Evolutionary conservation across 2,797 vertebrate genomes (phyloP).

Genomic region (Cyclopterus lumpus): DNA sequence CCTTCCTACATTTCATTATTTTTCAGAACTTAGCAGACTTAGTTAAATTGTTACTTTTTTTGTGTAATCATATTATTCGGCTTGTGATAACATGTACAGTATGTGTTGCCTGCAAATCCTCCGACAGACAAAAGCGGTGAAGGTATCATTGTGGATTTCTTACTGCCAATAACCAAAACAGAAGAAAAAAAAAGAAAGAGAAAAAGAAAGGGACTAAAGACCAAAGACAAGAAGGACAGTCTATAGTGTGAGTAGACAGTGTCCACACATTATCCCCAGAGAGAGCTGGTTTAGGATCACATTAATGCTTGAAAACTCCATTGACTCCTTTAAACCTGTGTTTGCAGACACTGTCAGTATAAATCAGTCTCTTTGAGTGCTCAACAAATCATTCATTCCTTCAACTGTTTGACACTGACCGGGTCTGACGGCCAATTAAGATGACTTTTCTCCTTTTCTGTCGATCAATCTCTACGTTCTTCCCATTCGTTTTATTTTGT

Average conservation of each 20-base stretch:
- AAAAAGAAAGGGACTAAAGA: not conserved
- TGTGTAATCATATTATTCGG: slow-evolving; percentile 1
- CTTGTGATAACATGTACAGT: not conserved
- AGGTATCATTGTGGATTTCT: not conserved
- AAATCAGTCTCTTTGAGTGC: slow-evolving; percentile 33
- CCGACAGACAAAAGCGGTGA: not conserved
- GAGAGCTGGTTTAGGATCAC: slow-evolving; percentile 17
- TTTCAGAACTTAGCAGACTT: slow-evolving; percentile 46
- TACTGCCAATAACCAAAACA: slow-evolving; percentile 13
- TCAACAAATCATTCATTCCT: slow-evolving; percentile 57
- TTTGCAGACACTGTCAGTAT: slow-evolving; percentile 28
- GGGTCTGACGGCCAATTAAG: slow-evolving; percentile 65
- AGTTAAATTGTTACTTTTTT: slow-evolving; percentile 13
- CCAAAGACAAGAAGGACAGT: not conserved
- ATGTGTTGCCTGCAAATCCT: not conserved
- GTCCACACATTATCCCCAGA: not conserved
- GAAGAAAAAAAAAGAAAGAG: slow-evolving; percentile 9
- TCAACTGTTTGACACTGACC: slow-evolving; percentile 53
- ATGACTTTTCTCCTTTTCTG: slow-evolving; percentile 45
- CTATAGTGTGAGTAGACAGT: not conserved
- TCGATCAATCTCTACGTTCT: slow-evolving; percentile 42
- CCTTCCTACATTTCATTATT: slow-evolving; percentile 50
- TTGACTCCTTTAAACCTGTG: slow-evolving; percentile 8
- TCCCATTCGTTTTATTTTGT: slow-evolving; percentile 31
- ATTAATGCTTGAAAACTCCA: slow-evolving; percentile 33